Base-by-base conservation (phyloP, 2,797 vertebrate species). In the Arrhamphus sclerolepis region DNA sequence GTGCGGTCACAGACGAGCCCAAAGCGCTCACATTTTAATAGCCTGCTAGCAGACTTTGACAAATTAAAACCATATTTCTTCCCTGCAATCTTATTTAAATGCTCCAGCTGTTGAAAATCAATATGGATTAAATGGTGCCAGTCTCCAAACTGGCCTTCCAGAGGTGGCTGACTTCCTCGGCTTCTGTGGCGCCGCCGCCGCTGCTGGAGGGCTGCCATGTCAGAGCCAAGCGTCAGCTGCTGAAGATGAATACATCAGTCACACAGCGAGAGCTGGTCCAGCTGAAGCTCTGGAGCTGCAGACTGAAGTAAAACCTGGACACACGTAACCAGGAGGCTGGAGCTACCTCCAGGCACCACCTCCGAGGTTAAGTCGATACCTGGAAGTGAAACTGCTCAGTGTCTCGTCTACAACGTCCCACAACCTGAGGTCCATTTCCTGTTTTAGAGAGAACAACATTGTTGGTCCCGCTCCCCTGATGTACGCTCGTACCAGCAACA, bases 241-340 rank as follows among this genome's bases (percentile, higher is more conserved):
- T 48, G n/a, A 62, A 73, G 59, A 73, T 79, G 70, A 62, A 78
- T 80, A 64, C 43, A 43, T 21, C 72, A 41, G 57, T 2, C 65
- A 52, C 62, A 61, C 71, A 56, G 60, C 28, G 66, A 50, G 53
- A 34, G 31, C 70, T 11, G 14, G 54, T 34, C 7, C 54, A 41
- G 39, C 46, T 73, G 44, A 19, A 52, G 28, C 46, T 75, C 71
- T 58, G 63, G 52, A 70, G 58, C 82, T 68, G 82, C 70, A 48
- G 20, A 24, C 20, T 6, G 20, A 13, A 14, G 20, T 2, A 19
- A 19, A 20, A 44, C 18, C 41, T 19, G 43, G 8, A 21, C 8
- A 44, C 8, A 44, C 43, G 17, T 18, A 7, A 17, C 24, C 24
- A 6, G n/a, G n/a, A n/a, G n/a, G n/a, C n/a, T n/a, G n/a, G n/a